These are phyloP conservation scores for Hirtodrosophila cameraria DNA, from an alignment of 2,888 invertebrate species.

Conservation along the genomic window DNA sequence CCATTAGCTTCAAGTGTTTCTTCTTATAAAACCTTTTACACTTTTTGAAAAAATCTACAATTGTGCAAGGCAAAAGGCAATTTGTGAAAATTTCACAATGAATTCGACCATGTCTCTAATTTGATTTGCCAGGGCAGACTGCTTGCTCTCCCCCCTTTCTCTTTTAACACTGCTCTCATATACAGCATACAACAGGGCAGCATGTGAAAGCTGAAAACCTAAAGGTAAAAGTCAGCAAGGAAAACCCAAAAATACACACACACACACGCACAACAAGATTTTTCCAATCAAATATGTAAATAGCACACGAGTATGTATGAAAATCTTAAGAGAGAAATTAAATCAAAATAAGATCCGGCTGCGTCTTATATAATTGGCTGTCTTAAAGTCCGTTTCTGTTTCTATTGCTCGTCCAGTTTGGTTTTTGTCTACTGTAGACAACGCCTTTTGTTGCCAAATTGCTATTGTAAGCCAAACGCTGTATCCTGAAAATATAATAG, in stretches of 20 bases:
- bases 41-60: neutral
- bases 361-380: constrained; percentile 62
- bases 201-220: constrained; percentile 12
- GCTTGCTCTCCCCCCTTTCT: neutral
- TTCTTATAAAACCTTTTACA: neutral
- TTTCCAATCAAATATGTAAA: constrained; percentile 77
- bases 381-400: constrained; percentile 11
- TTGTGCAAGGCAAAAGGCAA: constrained; percentile 39
- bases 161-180: neutral
- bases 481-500: too few relatives aligned
- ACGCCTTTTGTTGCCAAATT: constrained; percentile 60
- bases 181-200: neutral
- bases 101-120: constrained; percentile 65
- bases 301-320: constrained; percentile 42
- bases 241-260: constrained; percentile 14
- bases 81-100: constrained; percentile 58
- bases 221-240: constrained; percentile 14
- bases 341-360: constrained; percentile 72
- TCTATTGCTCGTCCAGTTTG: constrained; percentile 1
- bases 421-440: constrained; percentile 44
- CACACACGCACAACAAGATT: constrained; percentile 27
- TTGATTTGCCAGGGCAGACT: constrained; percentile 50
- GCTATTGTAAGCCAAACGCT: constrained; percentile 15
- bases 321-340: constrained; percentile 68
- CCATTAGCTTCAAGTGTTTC: too few relatives aligned